These are phyloP conservation scores for Drosophila parvula DNA, from an alignment of 1,140 invertebrate species.

Conservation along the genomic window DNA sequence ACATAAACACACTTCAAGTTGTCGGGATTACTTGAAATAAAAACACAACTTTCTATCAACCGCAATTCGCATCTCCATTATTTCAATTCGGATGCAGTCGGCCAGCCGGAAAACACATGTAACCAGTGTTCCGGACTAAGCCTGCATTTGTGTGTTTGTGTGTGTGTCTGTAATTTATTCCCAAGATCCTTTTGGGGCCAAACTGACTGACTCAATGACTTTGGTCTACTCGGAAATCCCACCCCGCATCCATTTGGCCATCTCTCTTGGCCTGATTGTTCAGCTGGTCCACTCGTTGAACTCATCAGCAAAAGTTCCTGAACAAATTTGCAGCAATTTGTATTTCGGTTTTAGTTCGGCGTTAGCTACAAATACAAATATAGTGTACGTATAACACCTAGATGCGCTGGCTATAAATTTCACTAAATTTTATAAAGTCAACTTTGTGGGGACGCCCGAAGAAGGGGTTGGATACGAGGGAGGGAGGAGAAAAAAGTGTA, in stretches of 20 bases:
- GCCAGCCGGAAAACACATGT: constrained; percentile 46
- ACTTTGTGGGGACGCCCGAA: constrained; percentile 44
- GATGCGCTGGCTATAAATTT: constrained; percentile 74
- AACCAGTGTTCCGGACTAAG: constrained; percentile 18
- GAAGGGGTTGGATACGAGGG: background rate
- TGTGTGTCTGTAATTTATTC: constrained; percentile 33
- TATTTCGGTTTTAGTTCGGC: constrained; percentile 69
- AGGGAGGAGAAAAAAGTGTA: background rate
- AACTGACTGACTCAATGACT: constrained; percentile 57
- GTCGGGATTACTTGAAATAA: constrained; percentile 2
- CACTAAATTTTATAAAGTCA: constrained; percentile 82
- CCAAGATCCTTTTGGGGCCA: constrained; percentile 38
- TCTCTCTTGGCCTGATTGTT: constrained; percentile 36
- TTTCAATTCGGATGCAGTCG: constrained; percentile 30
- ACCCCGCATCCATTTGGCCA: background rate
- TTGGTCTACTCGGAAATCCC: constrained; percentile 14
- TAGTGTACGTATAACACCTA: constrained; percentile 69
- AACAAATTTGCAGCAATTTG: constrained; percentile 80
- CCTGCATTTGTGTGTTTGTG: background rate
- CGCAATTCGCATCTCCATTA: constrained; percentile 19
- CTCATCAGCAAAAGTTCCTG: constrained; percentile 61
- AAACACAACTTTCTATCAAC: constrained; percentile 20
- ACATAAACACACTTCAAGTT: too few species aligned
- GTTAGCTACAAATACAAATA: constrained; percentile 57
- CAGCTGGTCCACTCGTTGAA: constrained; percentile 30